Evolutionary conservation across 2,113 vertebrate genomes (phyloP).

Genomic region (Falco punctatus): DNA sequence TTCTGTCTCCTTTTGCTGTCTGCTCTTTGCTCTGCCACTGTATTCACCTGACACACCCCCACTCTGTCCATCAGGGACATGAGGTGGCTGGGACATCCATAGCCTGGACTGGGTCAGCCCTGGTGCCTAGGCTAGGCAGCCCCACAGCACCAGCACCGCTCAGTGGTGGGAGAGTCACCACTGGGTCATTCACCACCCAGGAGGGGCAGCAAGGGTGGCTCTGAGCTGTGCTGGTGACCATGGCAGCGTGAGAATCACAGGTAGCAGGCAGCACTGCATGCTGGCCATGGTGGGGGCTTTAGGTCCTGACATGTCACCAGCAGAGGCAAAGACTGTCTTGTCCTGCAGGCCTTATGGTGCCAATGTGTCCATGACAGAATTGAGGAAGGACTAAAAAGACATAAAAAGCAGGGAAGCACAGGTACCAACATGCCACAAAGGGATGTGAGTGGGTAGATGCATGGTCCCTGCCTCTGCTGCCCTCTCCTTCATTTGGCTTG

Average conservation of each 20-base stretch:
- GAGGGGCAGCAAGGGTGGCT: not conserved
- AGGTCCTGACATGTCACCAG: not conserved
- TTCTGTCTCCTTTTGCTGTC: not conserved
- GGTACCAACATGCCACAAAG: not conserved
- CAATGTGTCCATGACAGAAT: not conserved
- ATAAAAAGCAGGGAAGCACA: not conserved
- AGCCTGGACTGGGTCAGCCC: not conserved
- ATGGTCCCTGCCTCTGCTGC: not conserved
- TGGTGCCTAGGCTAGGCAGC: too few relatives aligned
- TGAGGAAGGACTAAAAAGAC: not conserved
- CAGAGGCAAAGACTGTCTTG: not conserved
- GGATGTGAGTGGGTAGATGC: too few relatives aligned
- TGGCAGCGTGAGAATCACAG: not conserved
- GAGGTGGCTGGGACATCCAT: not conserved
- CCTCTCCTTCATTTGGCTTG: not conserved
- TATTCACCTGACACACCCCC: not conserved
- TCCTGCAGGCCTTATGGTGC: not conserved
- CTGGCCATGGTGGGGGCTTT: not conserved
- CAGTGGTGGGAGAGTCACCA: not conserved
- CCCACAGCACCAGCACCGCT: not conserved
- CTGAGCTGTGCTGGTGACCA: not conserved
- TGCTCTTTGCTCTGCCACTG: not conserved
- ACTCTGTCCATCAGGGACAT: rapidly evolving
- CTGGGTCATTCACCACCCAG: not conserved
- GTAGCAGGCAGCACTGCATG: not conserved